Conservation (phyloP, 2,113 vertebrate species). For the Xiphophorus couchianus region DNA sequence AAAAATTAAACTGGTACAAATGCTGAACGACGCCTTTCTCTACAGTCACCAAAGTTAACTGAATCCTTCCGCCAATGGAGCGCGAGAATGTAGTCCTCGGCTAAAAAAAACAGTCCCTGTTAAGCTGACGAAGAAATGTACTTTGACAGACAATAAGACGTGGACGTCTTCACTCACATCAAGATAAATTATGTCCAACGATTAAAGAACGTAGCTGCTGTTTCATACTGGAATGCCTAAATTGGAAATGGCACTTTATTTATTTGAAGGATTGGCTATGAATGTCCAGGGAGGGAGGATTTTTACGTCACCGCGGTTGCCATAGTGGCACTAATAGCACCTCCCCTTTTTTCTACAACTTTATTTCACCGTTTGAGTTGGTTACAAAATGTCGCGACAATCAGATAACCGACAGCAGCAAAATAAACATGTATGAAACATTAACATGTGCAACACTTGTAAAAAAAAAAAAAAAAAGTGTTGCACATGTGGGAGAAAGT, state of each 20-base stretch:
- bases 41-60: not conserved
- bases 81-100: slow-evolving; percentile 18
- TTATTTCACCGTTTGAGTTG: not conserved
- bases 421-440: too few species aligned
- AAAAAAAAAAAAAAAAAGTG: too few species aligned
- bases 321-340: slow-evolving; percentile 25
- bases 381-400: not conserved
- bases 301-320: slow-evolving; percentile 64
- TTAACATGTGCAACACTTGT: too few species aligned
- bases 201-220: not conserved
- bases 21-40: not conserved
- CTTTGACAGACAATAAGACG: not conserved
- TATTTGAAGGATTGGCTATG: slow-evolving; percentile 23
- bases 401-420: too few species aligned
- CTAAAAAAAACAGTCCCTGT: not conserved
- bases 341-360: slow-evolving; percentile 10
- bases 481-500: too few species aligned
- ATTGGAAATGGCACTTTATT: not conserved
- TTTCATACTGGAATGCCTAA: slow-evolving; percentile 48
- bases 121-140: not conserved
- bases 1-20: not conserved
- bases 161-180: not conserved
- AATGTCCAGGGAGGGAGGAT: slow-evolving; percentile 42
- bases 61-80: slow-evolving; percentile 45
- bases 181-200: not conserved